Percentiles rank a stretch among this genome's conserved stretches.
Conservation (phyloP, 2,113 vertebrate genomes). For the Onychostruthus taczanowskii region DNA sequence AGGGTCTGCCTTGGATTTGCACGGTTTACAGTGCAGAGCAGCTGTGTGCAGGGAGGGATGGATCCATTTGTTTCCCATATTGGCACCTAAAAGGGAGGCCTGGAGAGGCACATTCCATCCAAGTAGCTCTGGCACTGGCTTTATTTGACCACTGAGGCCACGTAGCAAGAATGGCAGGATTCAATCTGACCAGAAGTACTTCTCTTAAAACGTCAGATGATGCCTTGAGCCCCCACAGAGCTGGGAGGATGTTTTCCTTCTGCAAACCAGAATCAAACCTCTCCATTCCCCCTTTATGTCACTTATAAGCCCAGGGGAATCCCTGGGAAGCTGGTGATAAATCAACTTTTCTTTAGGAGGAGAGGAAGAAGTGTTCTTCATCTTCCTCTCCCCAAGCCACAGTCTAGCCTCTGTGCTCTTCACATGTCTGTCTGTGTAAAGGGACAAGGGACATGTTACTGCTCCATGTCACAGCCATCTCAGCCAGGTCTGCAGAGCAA, state of each 20-base stretch:
- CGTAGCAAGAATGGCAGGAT: not conserved
- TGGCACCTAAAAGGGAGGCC: not conserved
- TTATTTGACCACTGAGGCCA: not conserved
- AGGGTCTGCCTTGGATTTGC: not conserved
- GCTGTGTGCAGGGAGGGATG: not conserved
- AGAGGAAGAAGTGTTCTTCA: not conserved
- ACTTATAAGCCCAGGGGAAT: not conserved
- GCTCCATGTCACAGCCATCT: accelerated
- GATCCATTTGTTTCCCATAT: not conserved
- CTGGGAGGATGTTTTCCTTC: not conserved
- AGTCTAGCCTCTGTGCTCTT: not conserved
- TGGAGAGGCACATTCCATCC: not conserved
- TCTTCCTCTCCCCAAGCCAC: not conserved
- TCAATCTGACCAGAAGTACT: not conserved
- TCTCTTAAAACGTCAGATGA: not conserved
- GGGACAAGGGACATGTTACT: accelerated
- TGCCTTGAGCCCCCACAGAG: accelerated
- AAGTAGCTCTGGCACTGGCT: not conserved
- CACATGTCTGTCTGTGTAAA: accelerated
- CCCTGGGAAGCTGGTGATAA: not conserved
- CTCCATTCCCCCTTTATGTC: not conserved
- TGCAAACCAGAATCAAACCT: not conserved
- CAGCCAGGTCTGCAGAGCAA: not conserved
- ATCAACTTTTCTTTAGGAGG: not conserved
- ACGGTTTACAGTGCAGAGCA: not conserved